A percentile compares a stretch with the other conserved stretches of the same genome.
Conservation (phyloP, 2,797 vertebrate species). For the Distichodus sexfasciatus region DNA sequence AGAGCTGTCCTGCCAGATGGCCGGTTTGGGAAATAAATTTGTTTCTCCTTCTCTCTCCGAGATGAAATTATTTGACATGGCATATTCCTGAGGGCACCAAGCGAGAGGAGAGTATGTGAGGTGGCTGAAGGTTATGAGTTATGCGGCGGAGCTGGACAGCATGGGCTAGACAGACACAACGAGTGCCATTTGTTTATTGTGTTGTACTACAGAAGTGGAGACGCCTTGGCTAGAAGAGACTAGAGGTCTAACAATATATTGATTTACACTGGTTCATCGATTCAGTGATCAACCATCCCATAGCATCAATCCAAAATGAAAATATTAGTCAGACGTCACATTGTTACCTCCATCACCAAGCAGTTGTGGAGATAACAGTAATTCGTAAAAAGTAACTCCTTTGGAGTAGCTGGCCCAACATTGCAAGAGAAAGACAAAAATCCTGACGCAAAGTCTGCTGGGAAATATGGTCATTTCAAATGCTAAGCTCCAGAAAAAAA, state of each 20-base stretch:
- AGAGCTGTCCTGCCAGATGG: conserved; percentile 55
- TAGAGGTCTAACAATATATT: background rate
- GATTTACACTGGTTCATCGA: too few species aligned
- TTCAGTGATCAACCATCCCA: too few species aligned
- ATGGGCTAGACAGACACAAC: background rate
- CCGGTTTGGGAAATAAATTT: conserved; percentile 56
- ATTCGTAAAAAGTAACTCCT: too few species aligned
- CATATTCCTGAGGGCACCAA: conserved; percentile 57
- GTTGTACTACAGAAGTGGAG: background rate
- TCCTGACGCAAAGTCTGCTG: too few species aligned
- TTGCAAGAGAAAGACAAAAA: too few species aligned
- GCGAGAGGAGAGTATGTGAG: conserved; percentile 36
- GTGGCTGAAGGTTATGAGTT: conserved; percentile 32
- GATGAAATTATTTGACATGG: conserved; percentile 67
- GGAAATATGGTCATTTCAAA: conserved; percentile 46
- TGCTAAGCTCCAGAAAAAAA: conserved; percentile 50
- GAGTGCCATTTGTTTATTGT: conserved; percentile 6
- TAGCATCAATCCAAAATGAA: too few species aligned
- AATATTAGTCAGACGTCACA: too few species aligned
- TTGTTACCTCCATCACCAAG: too few species aligned
- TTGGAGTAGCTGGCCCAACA: too few species aligned
- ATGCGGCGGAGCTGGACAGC: background rate
- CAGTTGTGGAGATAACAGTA: too few species aligned
- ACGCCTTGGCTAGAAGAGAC: background rate
- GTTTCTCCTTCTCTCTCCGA: conserved; percentile 36